Percentiles rank a stretch among this genome's conserved stretches.
phyloP scores from a whole-genome alignment of 2,888 invertebrate genomes.

The Autographa gamma region DNA sequence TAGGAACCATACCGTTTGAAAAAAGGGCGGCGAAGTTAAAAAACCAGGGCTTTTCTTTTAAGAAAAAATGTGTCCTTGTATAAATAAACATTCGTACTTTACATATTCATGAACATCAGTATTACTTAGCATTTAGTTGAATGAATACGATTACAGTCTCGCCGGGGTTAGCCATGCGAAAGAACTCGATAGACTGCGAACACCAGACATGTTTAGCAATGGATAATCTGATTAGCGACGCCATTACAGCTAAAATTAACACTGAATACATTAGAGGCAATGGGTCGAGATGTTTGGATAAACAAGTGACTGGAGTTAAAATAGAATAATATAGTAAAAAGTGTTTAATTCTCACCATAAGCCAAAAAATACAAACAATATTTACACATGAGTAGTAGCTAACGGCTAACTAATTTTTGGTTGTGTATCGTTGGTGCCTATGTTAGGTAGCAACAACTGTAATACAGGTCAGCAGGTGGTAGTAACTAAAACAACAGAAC shows the following conservation, averaged over 20 bases:
- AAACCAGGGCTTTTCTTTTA: too few species aligned
- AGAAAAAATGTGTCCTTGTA: not conserved
- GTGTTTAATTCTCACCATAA: too few species aligned
- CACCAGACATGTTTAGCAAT: constrained; percentile 17
- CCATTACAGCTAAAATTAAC: not conserved
- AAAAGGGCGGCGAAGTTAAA: too few species aligned
- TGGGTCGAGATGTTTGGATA: not conserved
- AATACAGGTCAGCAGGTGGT: too few species aligned
- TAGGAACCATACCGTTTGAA: too few species aligned
- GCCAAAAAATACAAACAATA: too few species aligned
- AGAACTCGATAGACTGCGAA: constrained; percentile 24
- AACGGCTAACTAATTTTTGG: too few species aligned
- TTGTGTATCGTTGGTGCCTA: too few species aligned
- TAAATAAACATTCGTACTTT: not conserved
- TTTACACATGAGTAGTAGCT: too few species aligned
- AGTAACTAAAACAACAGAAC: too few species aligned
- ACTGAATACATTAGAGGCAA: not conserved
- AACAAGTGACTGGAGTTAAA: not conserved
- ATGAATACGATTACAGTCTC: constrained; percentile 25
- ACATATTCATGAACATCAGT: not conserved
- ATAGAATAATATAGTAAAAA: not conserved
- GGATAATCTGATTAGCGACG: constrained; percentile 21
- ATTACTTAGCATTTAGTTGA: constrained; percentile 20
- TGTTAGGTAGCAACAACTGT: too few species aligned
- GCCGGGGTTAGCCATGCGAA: constrained; percentile 34